phyloP scores from a whole-genome alignment of 2,113 vertebrate genomes.

The Hirundichthys speculiger region DNA sequence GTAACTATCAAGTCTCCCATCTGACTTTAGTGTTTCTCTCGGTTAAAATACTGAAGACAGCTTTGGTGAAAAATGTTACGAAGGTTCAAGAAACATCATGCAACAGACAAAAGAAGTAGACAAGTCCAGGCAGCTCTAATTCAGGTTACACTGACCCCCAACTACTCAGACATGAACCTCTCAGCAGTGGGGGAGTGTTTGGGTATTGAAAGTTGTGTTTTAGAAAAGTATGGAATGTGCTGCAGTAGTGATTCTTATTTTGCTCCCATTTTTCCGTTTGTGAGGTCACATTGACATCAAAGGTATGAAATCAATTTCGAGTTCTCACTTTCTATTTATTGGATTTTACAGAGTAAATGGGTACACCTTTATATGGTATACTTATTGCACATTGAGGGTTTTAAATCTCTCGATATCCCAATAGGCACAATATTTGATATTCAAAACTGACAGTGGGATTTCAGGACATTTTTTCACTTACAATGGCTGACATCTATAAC shows the following conservation, averaged over 20 bases:
- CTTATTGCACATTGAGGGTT: not conserved
- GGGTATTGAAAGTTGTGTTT: not conserved
- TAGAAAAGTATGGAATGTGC: not conserved
- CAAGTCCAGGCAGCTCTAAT: not conserved
- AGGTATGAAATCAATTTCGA: not conserved
- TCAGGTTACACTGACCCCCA: slow-evolving; percentile 7
- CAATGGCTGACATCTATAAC: too few relatives aligned
- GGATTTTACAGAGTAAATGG: not conserved
- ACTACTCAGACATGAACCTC: not conserved
- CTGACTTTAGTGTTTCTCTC: slow-evolving; percentile 27
- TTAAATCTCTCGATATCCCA: not conserved
- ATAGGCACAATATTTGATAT: too few relatives aligned
- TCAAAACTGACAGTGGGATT: too few relatives aligned
- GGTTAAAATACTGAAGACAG: slow-evolving; percentile 8
- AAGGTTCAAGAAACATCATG: not conserved
- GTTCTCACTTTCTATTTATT: not conserved
- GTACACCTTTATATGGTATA: not conserved
- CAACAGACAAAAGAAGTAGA: not conserved
- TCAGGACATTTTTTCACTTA: too few relatives aligned
- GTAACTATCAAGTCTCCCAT: slow-evolving; percentile 24
- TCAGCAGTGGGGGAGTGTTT: not conserved
- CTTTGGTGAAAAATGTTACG: not conserved
- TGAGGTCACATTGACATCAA: slow-evolving; percentile 9
- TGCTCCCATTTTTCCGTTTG: not conserved
- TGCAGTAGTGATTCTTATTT: not conserved